A percentile compares a stretch with the other conserved stretches of the same genome.
phyloP scores from a whole-genome alignment of 2,797 vertebrate genomes.

The Sardinella longiceps region DNA sequence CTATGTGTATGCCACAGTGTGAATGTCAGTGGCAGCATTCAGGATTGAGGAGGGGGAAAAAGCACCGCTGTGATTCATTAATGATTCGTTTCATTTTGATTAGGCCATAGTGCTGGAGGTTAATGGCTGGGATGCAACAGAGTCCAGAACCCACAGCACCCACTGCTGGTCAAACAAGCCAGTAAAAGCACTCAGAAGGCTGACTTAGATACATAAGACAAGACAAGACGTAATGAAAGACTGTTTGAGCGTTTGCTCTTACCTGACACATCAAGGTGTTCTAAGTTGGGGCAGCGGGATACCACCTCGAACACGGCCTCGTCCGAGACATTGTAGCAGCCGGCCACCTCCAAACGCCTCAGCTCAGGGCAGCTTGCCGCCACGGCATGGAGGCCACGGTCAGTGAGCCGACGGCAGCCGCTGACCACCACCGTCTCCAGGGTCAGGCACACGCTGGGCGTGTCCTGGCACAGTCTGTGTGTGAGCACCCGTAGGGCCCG shows the following conservation, averaged over 20 bases:
- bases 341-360: slow-evolving; percentile 87
- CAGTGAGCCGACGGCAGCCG: slow-evolving; percentile 94
- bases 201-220: background rate
- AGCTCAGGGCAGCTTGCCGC: slow-evolving; percentile 96
- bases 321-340: slow-evolving; percentile 96
- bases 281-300: slow-evolving; percentile 93
- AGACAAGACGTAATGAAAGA: background rate
- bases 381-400: slow-evolving; percentile 91
- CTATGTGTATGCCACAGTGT: background rate
- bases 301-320: slow-evolving; percentile 95
- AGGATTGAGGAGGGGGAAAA: background rate
- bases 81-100: slow-evolving; percentile 38
- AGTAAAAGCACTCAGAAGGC: background rate
- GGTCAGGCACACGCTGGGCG: slow-evolving; percentile 96
- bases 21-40: background rate
- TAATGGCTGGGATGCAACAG: background rate
- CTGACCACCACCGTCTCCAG: slow-evolving; percentile 90
- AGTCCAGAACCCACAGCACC: no score
- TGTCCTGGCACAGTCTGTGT: slow-evolving; percentile 95
- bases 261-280: slow-evolving; percentile 97
- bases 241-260: slow-evolving; percentile 52
- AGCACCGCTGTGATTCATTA: background rate
- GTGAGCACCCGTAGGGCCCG: slow-evolving; percentile 92
- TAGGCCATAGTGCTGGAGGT: slow-evolving; percentile 12
- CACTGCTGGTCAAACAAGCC: background rate